Base-by-base conservation (phyloP, 1,140 invertebrate genomes). In the Mamestra configurata region DNA sequence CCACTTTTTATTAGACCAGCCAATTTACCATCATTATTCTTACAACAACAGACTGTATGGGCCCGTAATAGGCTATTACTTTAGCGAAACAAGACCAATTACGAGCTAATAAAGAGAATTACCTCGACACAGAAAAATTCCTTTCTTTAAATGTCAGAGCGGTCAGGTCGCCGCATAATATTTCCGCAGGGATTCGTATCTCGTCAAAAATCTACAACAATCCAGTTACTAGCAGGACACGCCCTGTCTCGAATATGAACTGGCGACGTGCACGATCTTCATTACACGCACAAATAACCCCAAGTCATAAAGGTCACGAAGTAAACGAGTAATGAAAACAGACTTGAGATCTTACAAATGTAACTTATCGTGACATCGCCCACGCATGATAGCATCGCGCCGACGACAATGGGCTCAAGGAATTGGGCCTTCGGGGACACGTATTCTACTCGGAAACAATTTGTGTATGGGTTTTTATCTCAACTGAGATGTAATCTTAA, bases 301-400 rank as follows among this genome's bases (percentile, higher is more conserved):
- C 77, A 59, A 70, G 53, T 72, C 53, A 77, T 81, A 79, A 82
- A 82, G 77, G 82, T 86, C 84, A 84, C 82, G 82, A 83, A 70
- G 68, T 79, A 81, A 85, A 82, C 79, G 77, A 82, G 83, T 81
- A 73, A 84, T 82, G 83, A 86, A 85, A 79, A 77, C 31, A 77
- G 73, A 81, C 80, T 86, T 82, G 85, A 83, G 79, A 85, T 80
- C 80, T 77, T 82, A 86, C 82, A 86, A 84, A 88, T 86, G 83
- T 70, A 82, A 82, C 83, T 89, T 88, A 89, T 91, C 89, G 88
- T 88, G 87, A 88, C 84, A 86, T 86, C 90, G 88, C 88, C 89
- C 84, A 88, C 90, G 83, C 75, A 66, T 82, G 88, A 92, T 90
- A 89, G 80, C 84, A 91, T 91, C 90, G 82, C 83, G 40, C 73